Conservation (phyloP, 2,797 vertebrate genomes). For the Remorina albescens region DNA sequence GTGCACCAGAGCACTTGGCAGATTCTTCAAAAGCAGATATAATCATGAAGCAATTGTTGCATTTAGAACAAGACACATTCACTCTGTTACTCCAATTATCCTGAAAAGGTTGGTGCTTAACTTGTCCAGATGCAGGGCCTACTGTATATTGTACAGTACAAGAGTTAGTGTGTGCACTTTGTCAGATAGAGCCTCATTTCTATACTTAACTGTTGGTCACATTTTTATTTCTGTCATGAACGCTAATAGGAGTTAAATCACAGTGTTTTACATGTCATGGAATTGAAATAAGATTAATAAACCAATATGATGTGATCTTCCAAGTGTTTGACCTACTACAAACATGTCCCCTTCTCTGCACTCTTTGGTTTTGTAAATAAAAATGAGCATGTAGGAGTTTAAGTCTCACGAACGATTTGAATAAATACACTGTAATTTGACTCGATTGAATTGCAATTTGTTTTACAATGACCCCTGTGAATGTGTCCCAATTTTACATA, state of each 20-base stretch:
- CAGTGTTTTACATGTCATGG: slow-evolving; percentile 12
- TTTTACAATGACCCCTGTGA: background rate
- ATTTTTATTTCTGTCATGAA: slow-evolving; percentile 8
- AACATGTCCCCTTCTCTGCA: background rate
- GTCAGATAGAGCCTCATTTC: slow-evolving; percentile 3
- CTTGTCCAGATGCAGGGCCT: slow-evolving; percentile 5
- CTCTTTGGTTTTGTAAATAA: background rate
- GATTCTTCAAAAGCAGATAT: slow-evolving; percentile 1
- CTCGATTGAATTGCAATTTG: background rate
- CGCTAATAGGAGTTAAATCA: slow-evolving; percentile 7
- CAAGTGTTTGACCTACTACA: background rate
- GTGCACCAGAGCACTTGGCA: slow-evolving; percentile 4
- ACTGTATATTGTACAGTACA: background rate
- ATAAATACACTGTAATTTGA: slow-evolving; percentile 52
- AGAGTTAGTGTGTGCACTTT: background rate
- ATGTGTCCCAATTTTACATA: background rate
- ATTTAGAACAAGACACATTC: slow-evolving; percentile 1
- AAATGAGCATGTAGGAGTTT: background rate
- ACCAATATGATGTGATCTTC: background rate
- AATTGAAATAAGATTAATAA: background rate
- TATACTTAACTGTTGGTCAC: slow-evolving; percentile 17
- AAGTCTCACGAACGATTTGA: slow-evolving; percentile 18
- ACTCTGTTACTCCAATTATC: slow-evolving; percentile 19
- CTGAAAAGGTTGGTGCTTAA: slow-evolving; percentile 12
- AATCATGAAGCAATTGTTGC: slow-evolving; percentile 10